Percentiles rank a stretch among this genome's conserved stretches.
Evolutionary conservation across 2,888 invertebrate species (phyloP).

Genomic region (Mythimna lalbum): DNA sequence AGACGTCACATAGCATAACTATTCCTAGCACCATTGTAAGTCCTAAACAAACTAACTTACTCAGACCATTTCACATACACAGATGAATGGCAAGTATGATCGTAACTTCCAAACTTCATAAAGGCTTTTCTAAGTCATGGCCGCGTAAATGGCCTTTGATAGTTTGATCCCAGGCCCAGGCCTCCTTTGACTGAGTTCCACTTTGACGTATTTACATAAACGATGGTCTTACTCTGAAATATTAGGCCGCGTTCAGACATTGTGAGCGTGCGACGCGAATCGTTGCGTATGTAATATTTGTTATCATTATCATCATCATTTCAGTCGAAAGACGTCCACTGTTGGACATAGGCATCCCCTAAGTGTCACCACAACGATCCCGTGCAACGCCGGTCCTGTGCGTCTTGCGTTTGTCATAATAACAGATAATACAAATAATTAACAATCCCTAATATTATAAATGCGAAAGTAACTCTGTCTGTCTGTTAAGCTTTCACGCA

Average conservation of each 20-base stretch:
- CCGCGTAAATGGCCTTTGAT: constrained; percentile 42
- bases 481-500: no score
- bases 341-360: no score
- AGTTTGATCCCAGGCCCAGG: constrained; percentile 23
- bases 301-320: no score
- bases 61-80: constrained; percentile 8
- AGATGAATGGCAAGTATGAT: constrained; percentile 26
- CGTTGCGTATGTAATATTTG: no score
- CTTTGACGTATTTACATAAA: constrained; percentile 51
- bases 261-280: not conserved
- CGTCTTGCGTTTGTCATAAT: no score
- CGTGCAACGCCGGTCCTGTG: no score
- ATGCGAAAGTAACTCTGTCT: no score
- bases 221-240: constrained; percentile 9
- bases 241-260: not conserved
- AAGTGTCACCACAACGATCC: no score
- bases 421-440: no score
- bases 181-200: constrained; percentile 33
- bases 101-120: constrained; percentile 45
- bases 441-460: no score
- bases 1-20: no score
- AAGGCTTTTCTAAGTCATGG: constrained; percentile 40
- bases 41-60: constrained; percentile 3
- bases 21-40: not conserved
- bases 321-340: no score